A percentile compares a stretch with the other conserved stretches of the same genome.
Conservation (phyloP, 2,888 invertebrate species). For the Drosophila cognata region DNA sequence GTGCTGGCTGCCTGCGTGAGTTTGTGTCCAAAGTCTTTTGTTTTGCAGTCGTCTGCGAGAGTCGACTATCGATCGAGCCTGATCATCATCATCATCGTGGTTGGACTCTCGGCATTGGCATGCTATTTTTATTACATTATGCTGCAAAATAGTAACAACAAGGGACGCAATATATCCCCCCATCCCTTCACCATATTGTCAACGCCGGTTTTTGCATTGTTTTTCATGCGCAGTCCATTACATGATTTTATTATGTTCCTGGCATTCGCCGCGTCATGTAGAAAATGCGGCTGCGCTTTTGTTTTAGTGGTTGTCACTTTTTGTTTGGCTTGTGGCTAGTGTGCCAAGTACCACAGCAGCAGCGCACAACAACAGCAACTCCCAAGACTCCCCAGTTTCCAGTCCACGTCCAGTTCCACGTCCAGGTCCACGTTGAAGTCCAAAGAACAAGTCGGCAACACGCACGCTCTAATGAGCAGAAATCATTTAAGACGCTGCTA, state of each 20-base stretch:
- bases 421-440: conserved; percentile 7
- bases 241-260: conserved; percentile 80
- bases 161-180: conserved; percentile 48
- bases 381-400: conserved; percentile 29
- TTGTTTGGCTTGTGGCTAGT: conserved; percentile 64
- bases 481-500: conserved; percentile 79
- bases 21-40: conserved; percentile 79
- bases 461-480: conserved; percentile 81
- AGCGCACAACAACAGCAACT: conserved; percentile 12
- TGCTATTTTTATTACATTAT: conserved; percentile 80
- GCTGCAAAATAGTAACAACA: conserved; percentile 80
- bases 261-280: conserved; percentile 79
- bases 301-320: conserved; percentile 80
- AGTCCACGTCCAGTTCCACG: background rate
- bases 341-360: conserved; percentile 32
- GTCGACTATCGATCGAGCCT: conserved; percentile 74
- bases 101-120: conserved; percentile 66
- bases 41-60: conserved; percentile 58
- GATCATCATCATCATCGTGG: conserved; percentile 67
- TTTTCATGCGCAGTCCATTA: conserved; percentile 80
- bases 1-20: conserved; percentile 69
- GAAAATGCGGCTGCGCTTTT: conserved; percentile 79
- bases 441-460: conserved; percentile 65
- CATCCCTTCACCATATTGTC: conserved; percentile 40
- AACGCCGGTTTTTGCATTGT: conserved; percentile 79